Evolutionary conservation across 2,888 invertebrate genomes (phyloP), one percentile per base, ranked within the genome.

Genomic region (Serrognathus titanus): DNA sequence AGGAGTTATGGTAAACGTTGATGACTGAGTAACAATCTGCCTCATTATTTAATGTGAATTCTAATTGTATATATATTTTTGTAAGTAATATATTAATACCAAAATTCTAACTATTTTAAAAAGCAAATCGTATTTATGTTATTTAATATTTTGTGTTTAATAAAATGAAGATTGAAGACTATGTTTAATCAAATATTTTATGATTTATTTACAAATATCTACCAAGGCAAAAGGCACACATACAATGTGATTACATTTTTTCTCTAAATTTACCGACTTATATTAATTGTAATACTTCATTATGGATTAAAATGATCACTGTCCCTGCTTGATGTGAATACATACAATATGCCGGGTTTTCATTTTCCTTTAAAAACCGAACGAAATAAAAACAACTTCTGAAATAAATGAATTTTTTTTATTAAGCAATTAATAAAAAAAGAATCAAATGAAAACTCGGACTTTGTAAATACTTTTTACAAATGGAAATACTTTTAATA

Each of bases 1-100:
- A 63, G 87, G 85, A 50, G 86, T 87, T 70, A 84, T 86, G 65
- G 86, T 88, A 50, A 82, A 81, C 66, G 74, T 80, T 53, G 79
- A 79, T 57, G 75, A 77, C 60, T 74, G 65, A 72, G 46, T 52
- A 52, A 60, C 41, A 57, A 52, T 39, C 16, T 13, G 40, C 40
- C 40, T 40, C 40, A 40, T 13, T 12, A 12, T 12, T 13, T 13
- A 40, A 40, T 12, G 57, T 47, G 53, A 54, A 57, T 38, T 61
- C 53, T 61, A 61, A 56, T 59, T 59, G 59, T 61, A 56, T 60
- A 58, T 60, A 52, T 60, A 60, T 58, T 51, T 54, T 58, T 24
- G 43, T 41, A 58, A 36, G 12, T 37, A 48, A 48, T 40, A 40
- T 39, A 40, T 12, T 40, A 40, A 40, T 40, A 40, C 24, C 24